A percentile compares a stretch with the other conserved stretches of the same genome.
Evolutionary conservation across 1,140 invertebrate species (phyloP).

Genomic region (Papilio aristodemus): DNA sequence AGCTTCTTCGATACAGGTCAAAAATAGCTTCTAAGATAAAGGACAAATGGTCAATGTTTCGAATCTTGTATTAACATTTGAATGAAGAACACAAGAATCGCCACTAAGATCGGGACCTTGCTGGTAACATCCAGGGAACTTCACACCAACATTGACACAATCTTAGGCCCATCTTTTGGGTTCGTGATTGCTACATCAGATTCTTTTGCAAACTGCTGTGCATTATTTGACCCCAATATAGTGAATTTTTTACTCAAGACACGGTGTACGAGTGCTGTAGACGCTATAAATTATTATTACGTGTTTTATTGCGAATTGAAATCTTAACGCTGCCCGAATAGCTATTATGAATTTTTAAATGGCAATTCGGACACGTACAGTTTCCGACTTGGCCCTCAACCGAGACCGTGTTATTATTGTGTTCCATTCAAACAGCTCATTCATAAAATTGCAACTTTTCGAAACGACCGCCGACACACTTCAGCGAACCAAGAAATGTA

Average conservation of each 20-base stretch:
- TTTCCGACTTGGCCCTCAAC: slow-evolving; percentile 51
- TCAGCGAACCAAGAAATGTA: slow-evolving; percentile 53
- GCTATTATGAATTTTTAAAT: slow-evolving; percentile 52
- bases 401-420: slow-evolving; percentile 59
- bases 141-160: too few species aligned
- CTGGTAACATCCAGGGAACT: too few species aligned
- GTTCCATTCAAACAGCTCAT: slow-evolving; percentile 76
- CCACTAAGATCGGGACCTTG: too few species aligned
- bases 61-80: too few species aligned
- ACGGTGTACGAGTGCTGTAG: slow-evolving; percentile 38
- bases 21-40: too few species aligned
- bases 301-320: slow-evolving; percentile 62
- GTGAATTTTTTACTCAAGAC: background rate
- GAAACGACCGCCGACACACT: slow-evolving; percentile 56
- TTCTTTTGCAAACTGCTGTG: too few species aligned
- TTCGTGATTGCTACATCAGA: too few species aligned
- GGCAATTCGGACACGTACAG: slow-evolving; percentile 45
- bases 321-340: slow-evolving; percentile 49
- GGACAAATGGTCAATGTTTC: too few species aligned
- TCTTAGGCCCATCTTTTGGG: too few species aligned
- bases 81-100: too few species aligned
- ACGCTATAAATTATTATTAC: slow-evolving; percentile 55
- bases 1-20: too few species aligned
- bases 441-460: slow-evolving; percentile 73
- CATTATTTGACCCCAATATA: background rate